phyloP scores from a whole-genome alignment of 2,113 vertebrate genomes.

The Burhinus oedicnemus region DNA sequence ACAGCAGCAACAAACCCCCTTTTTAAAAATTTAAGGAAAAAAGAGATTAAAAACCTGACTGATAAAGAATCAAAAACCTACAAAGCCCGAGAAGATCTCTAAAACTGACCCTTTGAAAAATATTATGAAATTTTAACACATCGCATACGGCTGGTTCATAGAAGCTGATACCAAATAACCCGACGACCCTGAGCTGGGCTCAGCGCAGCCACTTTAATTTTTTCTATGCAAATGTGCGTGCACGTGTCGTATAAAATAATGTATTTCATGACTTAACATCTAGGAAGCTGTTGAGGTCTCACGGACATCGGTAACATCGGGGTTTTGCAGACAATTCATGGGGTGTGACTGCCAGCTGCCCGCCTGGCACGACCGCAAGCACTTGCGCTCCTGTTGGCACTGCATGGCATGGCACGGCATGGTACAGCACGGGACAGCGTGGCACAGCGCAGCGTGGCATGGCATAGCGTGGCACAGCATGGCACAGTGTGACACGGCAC shows the following conservation, averaged over 20 bases:
- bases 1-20: neutral
- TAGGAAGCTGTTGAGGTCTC: neutral
- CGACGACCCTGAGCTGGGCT: neutral
- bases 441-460: fast-evolving
- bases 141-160: fast-evolving
- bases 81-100: neutral
- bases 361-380: fast-evolving
- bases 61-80: too few relatives aligned
- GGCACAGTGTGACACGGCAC: fast-evolving
- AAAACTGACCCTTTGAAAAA: neutral
- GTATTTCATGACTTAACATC: too few relatives aligned
- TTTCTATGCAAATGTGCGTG: fast-evolving
- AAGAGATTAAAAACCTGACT: neutral
- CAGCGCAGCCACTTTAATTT: fast-evolving
- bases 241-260: neutral
- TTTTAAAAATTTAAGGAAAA: neutral
- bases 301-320: fast-evolving
- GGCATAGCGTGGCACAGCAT: fast-evolving
- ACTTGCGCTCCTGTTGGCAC: neutral
- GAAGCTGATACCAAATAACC: neutral
- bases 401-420: neutral
- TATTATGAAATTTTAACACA: fast-evolving
- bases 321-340: neutral
- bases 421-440: fast-evolving
- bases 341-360: neutral